Conservation (phyloP, 2,797 vertebrate species). For the Oreonectes daqikongensis region DNA sequence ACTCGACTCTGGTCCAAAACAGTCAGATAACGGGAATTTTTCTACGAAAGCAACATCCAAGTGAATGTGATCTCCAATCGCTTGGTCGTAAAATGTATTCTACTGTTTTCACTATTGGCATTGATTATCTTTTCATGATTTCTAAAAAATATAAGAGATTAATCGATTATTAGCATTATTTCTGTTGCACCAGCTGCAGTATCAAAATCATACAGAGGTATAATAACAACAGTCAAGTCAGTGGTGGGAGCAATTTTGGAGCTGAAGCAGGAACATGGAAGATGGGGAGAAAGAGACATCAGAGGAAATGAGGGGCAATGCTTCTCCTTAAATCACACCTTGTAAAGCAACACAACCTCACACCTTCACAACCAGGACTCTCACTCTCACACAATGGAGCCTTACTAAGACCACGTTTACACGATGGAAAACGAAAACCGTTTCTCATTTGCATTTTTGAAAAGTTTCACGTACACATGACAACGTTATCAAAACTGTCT, state of each 20-base stretch:
- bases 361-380: conserved; percentile 14
- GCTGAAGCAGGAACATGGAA: conserved; percentile 2
- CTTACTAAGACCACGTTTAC: too few relatives aligned
- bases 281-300: not conserved
- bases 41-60: not conserved
- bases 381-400: not conserved
- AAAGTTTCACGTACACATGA: too few relatives aligned
- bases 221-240: not conserved
- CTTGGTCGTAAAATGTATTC: not conserved
- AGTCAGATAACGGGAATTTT: not conserved
- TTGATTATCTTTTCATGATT: not conserved
- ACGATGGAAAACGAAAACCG: too few relatives aligned
- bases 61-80: too few relatives aligned
- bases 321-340: not conserved
- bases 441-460: too few relatives aligned
- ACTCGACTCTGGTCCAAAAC: conserved; percentile 22
- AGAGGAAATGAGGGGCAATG: conserved; percentile 26
- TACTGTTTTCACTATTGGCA: not conserved
- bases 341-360: conserved; percentile 7
- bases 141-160: not conserved
- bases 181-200: not conserved
- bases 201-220: not conserved
- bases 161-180: not conserved
- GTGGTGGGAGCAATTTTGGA: not conserved
- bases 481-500: too few relatives aligned